A percentile compares a stretch with the other conserved stretches of the same genome.
Conservation (phyloP, 2,888 invertebrate species). For the Lissonota sp. region DNA sequence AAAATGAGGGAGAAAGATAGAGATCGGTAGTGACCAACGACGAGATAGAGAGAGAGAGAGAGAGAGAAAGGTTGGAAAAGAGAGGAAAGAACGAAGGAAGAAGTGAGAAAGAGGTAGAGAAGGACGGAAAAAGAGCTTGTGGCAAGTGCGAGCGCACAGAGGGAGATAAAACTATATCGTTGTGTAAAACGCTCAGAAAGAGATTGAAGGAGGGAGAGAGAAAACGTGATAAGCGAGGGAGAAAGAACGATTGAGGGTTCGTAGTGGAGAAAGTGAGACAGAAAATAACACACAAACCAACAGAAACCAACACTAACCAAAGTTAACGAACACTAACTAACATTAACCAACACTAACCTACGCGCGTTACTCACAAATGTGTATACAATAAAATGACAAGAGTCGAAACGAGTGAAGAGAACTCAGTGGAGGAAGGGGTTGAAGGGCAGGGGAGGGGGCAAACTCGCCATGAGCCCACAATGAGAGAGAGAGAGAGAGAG, state of each 20-base stretch:
- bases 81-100: constrained; percentile 34
- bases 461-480: constrained; percentile 48
- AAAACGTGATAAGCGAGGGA: constrained; percentile 33
- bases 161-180: constrained; percentile 15
- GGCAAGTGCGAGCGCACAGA: constrained; percentile 47
- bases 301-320: background rate
- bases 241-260: constrained; percentile 47
- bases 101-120: constrained; percentile 28
- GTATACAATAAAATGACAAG: constrained; percentile 46
- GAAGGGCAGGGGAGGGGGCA: constrained; percentile 28
- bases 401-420: constrained; percentile 51
- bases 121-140: too few relatives aligned
- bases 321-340: constrained; percentile 1
- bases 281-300: constrained; percentile 7
- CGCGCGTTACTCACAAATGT: constrained; percentile 15
- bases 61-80: constrained; percentile 40
- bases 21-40: constrained; percentile 40
- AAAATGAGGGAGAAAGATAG: constrained; percentile 44
- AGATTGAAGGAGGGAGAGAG: constrained; percentile 22
- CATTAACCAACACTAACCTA: background rate
- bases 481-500: constrained; percentile 32
- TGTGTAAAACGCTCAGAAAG: background rate
- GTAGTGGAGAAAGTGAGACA: constrained; percentile 44
- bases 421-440: constrained; percentile 13
- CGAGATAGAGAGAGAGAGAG: constrained; percentile 44